Percentiles rank a stretch among this genome's conserved stretches.
Conservation (phyloP, 2,113 vertebrate species). For the Sturnus vulgaris region DNA sequence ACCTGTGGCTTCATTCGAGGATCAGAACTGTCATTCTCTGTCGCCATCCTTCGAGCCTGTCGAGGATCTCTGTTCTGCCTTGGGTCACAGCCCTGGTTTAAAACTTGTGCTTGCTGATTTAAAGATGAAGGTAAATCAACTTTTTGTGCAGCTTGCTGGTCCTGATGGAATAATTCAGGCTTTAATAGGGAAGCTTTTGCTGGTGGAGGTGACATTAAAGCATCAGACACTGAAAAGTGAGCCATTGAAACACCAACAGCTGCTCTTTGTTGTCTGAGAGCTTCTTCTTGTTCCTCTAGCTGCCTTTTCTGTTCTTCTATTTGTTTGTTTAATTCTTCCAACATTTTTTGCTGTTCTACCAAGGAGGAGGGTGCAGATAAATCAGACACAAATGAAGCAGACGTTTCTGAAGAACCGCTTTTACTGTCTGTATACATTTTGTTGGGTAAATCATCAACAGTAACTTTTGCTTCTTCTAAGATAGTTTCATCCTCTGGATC, state of each 20-base stretch:
- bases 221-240: slow-evolving; percentile 92
- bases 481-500: slow-evolving; percentile 96
- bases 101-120: slow-evolving; percentile 60
- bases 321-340: slow-evolving; percentile 93
- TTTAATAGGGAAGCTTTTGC: slow-evolving; percentile 73
- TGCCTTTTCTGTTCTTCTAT: slow-evolving; percentile 95
- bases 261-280: slow-evolving; percentile 88
- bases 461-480: slow-evolving; percentile 85
- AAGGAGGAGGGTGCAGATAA: slow-evolving; percentile 71
- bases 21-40: slow-evolving; percentile 55
- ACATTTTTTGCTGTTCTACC: slow-evolving; percentile 90
- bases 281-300: slow-evolving; percentile 92
- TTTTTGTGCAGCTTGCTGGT: slow-evolving; percentile 77
- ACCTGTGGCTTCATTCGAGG: not conserved
- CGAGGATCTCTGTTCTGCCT: slow-evolving; percentile 88
- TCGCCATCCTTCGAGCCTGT: slow-evolving; percentile 71
- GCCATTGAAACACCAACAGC: slow-evolving; percentile 95
- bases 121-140: slow-evolving; percentile 55
- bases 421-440: slow-evolving; percentile 64
- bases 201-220: slow-evolving; percentile 88
- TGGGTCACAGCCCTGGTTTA: slow-evolving; percentile 80
- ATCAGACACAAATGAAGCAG: slow-evolving; percentile 12
- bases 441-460: slow-evolving; percentile 74
- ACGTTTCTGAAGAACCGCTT: not conserved
- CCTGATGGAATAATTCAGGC: slow-evolving; percentile 78